Evolutionary conservation across 2,113 vertebrate species (phyloP), one percentile per base, ranked within the genome.

Genomic region (Oreochromis tanganicae): DNA sequence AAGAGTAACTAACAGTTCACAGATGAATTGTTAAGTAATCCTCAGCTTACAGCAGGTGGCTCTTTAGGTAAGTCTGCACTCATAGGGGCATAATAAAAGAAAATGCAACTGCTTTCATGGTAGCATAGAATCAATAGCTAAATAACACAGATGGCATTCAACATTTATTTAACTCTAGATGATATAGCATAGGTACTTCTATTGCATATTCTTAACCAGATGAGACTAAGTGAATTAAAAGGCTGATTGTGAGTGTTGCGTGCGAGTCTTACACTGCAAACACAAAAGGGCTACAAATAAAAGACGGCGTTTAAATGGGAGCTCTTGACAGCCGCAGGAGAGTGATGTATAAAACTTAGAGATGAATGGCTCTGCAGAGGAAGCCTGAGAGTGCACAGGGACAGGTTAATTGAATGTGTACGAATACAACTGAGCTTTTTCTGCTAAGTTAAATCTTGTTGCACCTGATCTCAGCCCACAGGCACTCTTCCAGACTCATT

Each of bases 351-450:
- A 17, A 52, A 63, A 82, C 89, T 50, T 78, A 13, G 78, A 91
- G 91, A 93, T 91, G 88, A 93, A 93, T 92, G 90, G 85, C 84
- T 90, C 88, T 87, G 90, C 73, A 61, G 87, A 83, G 85, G 57
- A 52, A 84, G 87, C 81, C 85, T 27, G 86, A 61, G 90, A 87
- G 88, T 83, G 82, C 92, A 89, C 81, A 78, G 83, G 84, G 93
- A 95, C 81, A 50, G 91, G 94, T 95, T 96, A 95, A 95, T 95
- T 93, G 94, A 94, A 95, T 95, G 94, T 92, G 94, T 95, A 90
- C 87, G 90, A 90, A 94, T 90, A 83, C 79, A 94, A 95, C 92
- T 89, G 94, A 93, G 93, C 91, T 89, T 92, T 93, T 95, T 91
- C 93, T 90, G 93, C 90, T 91, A 92, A 94, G 93, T 95, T 92